A percentile compares a stretch with the other conserved stretches of the same genome.
Evolutionary conservation across 2,113 vertebrate species (phyloP).

Genomic region (Cyanoliseus patagonus): DNA sequence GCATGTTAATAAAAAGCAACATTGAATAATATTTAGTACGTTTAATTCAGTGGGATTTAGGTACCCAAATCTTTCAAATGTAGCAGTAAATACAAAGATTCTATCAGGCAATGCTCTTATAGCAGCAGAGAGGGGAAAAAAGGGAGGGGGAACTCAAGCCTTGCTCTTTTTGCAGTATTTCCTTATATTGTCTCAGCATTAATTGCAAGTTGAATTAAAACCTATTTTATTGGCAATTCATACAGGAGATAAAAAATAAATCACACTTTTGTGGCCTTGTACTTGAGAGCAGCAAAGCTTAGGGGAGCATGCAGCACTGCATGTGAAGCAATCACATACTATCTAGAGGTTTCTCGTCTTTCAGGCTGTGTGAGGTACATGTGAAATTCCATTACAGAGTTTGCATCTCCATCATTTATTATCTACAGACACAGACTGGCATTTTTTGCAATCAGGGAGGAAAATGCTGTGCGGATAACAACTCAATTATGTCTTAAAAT

Average conservation of each 20-base stretch:
- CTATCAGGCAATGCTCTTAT: not conserved
- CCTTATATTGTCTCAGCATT: not conserved
- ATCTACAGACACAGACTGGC: slow-evolving; percentile 9
- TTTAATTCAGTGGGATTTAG: not conserved
- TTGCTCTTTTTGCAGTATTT: not conserved
- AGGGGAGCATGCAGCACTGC: not conserved
- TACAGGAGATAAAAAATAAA: not conserved
- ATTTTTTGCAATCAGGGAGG: slow-evolving; percentile 11
- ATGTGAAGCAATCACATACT: not conserved
- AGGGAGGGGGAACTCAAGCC: rapidly evolving
- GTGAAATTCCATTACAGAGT: slow-evolving; percentile 47
- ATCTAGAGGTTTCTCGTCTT: not conserved
- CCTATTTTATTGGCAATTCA: not conserved
- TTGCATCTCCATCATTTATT: slow-evolving; percentile 45
- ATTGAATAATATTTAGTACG: not conserved
- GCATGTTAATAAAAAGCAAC: not conserved
- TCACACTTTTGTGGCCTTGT: not conserved
- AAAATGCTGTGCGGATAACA: slow-evolving; percentile 32
- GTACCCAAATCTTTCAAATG: not conserved
- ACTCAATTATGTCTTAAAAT: slow-evolving; percentile 26
- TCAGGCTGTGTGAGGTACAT: not conserved
- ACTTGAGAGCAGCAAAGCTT: not conserved
- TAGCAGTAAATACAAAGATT: not conserved
- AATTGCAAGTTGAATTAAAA: not conserved
- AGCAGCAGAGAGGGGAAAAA: not conserved